Base-by-base conservation (phyloP, 2,113 vertebrate species). In the Symphodus melops region DNA sequence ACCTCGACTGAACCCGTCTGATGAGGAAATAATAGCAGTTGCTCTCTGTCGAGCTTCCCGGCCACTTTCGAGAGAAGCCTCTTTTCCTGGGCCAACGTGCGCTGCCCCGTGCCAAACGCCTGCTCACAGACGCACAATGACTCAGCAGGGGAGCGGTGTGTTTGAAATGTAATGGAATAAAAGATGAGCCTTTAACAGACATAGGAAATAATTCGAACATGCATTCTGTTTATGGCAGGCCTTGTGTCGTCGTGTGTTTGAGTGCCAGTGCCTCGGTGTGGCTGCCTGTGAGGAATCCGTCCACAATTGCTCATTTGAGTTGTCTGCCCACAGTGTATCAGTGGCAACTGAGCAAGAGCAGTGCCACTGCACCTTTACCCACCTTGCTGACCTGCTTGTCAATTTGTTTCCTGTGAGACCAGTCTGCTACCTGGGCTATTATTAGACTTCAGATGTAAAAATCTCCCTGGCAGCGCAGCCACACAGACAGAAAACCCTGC, bases 131-230 rank as follows among this genome's bases (percentile, higher is more conserved):
- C 55, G 61, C 59, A 63, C 65, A 75, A 39, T 79, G 63, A 33
- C 56, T 25, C 48, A 51, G 48, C 19, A 20, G 48, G 19, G 37
- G 68, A 28, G 62, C 39, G 73, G 82, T n/a, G 69, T 81, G 64
- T 79, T 72, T 87, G 64, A 82, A 81, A 84, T 83, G 79, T 84
- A 90, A 88, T 90, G 69, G 86, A 90, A 92, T 91, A 84, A 92
- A 89, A 89, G 69, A 91, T 92, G 79, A 91, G 78, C 79, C 70
- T 73, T 87, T 73, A 78, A 72, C 83, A 90, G 78, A 83, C 88
- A 79, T 75, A 53, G 52, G 54, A 56, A 76, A 77, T 84, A 79
- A 86, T 89, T 79, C 83, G 86, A 44, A 9, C 68, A 61, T 75
- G 77, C 46, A 48, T 37, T 86, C 70, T 77, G 72, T 64, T 37